Conservation (phyloP, 2,113 vertebrate genomes). For the Protobothrops flavoviridis region DNA sequence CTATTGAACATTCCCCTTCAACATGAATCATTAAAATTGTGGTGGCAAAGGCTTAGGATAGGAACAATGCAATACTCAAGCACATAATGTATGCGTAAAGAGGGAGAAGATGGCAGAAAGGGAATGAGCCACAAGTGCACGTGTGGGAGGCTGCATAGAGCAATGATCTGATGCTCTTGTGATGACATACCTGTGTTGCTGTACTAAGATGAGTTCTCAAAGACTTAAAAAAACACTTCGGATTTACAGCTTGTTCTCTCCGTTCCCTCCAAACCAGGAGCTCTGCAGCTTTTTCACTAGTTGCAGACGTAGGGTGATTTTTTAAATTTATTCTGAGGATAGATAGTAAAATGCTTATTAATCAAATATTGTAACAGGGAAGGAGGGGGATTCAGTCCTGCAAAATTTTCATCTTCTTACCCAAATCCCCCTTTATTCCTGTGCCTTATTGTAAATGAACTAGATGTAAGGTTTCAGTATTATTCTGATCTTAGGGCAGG, state of each 20-base stretch:
- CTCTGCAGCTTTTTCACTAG: neutral
- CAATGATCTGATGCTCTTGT: neutral
- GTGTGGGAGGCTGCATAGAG: neutral
- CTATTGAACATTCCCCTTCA: neutral
- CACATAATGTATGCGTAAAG: neutral
- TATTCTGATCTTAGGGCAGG: neutral
- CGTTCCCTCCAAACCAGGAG: neutral
- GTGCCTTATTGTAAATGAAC: neutral
- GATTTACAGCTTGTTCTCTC: neutral
- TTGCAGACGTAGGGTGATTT: neutral
- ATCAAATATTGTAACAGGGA: neutral
- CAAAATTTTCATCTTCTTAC: neutral
- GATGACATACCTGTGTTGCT: neutral
- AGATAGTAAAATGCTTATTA: neutral
- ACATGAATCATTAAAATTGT: neutral
- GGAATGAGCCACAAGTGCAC: neutral
- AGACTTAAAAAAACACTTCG: neutral
- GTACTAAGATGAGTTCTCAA: neutral
- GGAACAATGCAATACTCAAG: neutral
- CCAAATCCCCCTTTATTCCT: neutral
- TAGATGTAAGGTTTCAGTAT: neutral
- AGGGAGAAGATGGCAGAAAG: neutral
- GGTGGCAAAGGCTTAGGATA: neutral
- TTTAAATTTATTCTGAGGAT: neutral
- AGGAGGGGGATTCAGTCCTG: neutral